A percentile compares a stretch with the other conserved stretches of the same genome.
Evolutionary conservation across 2,888 invertebrate species (phyloP).

Genomic region (Selenia dentaria): DNA sequence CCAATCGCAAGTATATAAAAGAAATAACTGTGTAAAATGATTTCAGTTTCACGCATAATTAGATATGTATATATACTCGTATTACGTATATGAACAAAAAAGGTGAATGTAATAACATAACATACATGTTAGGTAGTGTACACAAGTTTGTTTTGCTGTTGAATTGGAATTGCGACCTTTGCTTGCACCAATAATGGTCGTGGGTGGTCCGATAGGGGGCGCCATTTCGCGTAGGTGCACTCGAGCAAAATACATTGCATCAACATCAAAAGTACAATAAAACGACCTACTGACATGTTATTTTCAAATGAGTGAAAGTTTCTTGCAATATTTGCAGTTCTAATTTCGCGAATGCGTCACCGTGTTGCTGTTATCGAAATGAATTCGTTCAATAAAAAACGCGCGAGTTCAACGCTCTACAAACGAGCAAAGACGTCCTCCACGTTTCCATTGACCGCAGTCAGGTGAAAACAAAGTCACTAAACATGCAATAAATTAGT

Average conservation of each 20-base stretch:
- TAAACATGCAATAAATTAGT: slow-evolving; percentile 4
- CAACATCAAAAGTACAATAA: slow-evolving; percentile 60
- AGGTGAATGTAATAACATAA: slow-evolving; percentile 23
- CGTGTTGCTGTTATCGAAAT: slow-evolving; percentile 15
- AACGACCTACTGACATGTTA: slow-evolving; percentile 35
- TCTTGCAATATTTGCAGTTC: slow-evolving; percentile 13
- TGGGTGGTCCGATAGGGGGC: slow-evolving; percentile 40
- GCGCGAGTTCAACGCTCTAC: slow-evolving; percentile 20
- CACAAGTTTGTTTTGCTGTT: slow-evolving; percentile 29
- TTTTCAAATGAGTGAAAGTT: slow-evolving; percentile 32
- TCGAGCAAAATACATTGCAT: slow-evolving; percentile 55
- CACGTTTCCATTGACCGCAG: slow-evolving; percentile 18
- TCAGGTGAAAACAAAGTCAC: slow-evolving; percentile 24
- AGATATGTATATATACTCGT: too few relatives aligned
- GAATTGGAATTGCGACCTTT: slow-evolving; percentile 46
- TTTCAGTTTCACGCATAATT: too few relatives aligned
- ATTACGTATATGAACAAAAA: too few relatives aligned
- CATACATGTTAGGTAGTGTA: slow-evolving; percentile 7
- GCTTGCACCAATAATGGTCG: slow-evolving; percentile 31
- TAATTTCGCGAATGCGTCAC: slow-evolving; percentile 21
- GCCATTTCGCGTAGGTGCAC: slow-evolving; percentile 39
- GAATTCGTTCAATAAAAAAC: slow-evolving; percentile 6
- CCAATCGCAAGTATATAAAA: too few relatives aligned
- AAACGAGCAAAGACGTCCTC: slow-evolving; percentile 23
- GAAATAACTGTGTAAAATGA: too few relatives aligned